phyloP scores from a whole-genome alignment of 2,797 vertebrate genomes.

The Cetoscarus ocellatus region DNA sequence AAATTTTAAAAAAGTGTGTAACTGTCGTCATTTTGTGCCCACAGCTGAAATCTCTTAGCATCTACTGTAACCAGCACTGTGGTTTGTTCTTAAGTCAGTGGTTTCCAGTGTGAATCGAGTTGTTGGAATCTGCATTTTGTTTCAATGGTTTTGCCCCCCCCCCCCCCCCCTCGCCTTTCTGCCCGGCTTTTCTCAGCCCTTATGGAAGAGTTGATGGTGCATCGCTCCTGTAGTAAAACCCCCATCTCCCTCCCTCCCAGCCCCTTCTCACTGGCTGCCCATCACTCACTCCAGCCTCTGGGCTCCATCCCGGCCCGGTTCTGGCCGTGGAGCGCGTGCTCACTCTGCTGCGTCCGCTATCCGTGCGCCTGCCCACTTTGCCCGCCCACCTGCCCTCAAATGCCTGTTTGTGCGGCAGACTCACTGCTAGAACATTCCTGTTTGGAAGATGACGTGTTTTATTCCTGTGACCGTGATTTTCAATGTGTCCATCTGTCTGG shows the following conservation, averaged over 20 bases:
- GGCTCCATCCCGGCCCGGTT: slow-evolving; percentile 26
- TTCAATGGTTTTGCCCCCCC: slow-evolving; percentile 68
- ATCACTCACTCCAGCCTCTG: slow-evolving; percentile 45
- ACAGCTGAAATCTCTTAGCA: slow-evolving; percentile 85
- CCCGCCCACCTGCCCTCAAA: slow-evolving; percentile 73
- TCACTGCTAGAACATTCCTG: slow-evolving; percentile 79
- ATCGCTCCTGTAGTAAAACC: slow-evolving; percentile 63
- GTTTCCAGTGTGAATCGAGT: slow-evolving; percentile 84
- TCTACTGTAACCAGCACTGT: slow-evolving; percentile 86
- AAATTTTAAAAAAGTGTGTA: slow-evolving; percentile 83
- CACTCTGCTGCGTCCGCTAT: slow-evolving; percentile 61
- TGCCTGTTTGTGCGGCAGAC: slow-evolving; percentile 77
- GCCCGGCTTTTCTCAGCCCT: slow-evolving; percentile 72
- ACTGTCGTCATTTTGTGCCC: slow-evolving; percentile 86
- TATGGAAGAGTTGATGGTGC: slow-evolving; percentile 71
- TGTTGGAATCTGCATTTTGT: slow-evolving; percentile 83
- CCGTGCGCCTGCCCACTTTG: slow-evolving; percentile 53
- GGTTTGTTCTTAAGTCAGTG: slow-evolving; percentile 85
- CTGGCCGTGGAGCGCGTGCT: slow-evolving; percentile 29
- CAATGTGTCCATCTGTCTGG: slow-evolving; percentile 77
- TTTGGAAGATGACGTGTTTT: slow-evolving; percentile 73
- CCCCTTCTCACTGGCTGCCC: slow-evolving; percentile 60
- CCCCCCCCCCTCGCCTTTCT: slow-evolving; percentile 23
- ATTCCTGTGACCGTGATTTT: slow-evolving; percentile 77
- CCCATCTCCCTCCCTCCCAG: background rate